Base-by-base conservation (phyloP, 2,888 invertebrate species). In the Tenodera sinensis region DNA sequence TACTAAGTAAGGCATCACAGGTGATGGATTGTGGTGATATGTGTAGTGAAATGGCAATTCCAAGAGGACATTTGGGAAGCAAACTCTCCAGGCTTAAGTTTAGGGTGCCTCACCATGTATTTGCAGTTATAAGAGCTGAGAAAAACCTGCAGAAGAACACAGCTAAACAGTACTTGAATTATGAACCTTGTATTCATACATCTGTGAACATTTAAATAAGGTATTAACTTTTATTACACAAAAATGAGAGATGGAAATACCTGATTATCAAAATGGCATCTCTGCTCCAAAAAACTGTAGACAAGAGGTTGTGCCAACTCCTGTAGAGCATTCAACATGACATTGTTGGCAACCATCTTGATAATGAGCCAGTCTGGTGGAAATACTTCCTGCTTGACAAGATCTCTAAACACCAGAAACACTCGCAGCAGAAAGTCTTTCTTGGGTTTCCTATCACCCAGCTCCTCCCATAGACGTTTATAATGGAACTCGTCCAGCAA, bases 351-450 rank as follows among this genome's bases (percentile, higher is more conserved):
- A 89, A 97, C 96, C 94, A 99, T 96, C 92, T 97, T 96, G 93
- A 99, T 96, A 20, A 98, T 96, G 91, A 98, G 95, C 99, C 99
- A 99, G 92, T 98, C 98, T 0, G 96, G 94, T 1, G 98, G 97
- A 92, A 97, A 98, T 0, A 97, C 95, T 91, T 97, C 96, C 91
- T 96, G 96, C 90, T 96, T 96, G 34, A 98, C 96, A 54, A 98
- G 95, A 93, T 97, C 96, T 85, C 96, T 94, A 92, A 98, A 96
- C 0, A 98, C 96, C 12, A 97, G 93, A 92, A 98, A 96, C 0
- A 97, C 97, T 90, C 97, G 94, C 92, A 97, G 95, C 0, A 99
- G 94, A 92, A 98, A 98, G 92, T 98, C 98, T 92, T 98, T 98
- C 0, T 98, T 93, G 1, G 97, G 96, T 91, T 97, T 97, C 20